Evolutionary conservation across 2,888 invertebrate genomes (phyloP), one percentile per base, ranked within the genome.

Genomic region (Harpalus rufipes): DNA sequence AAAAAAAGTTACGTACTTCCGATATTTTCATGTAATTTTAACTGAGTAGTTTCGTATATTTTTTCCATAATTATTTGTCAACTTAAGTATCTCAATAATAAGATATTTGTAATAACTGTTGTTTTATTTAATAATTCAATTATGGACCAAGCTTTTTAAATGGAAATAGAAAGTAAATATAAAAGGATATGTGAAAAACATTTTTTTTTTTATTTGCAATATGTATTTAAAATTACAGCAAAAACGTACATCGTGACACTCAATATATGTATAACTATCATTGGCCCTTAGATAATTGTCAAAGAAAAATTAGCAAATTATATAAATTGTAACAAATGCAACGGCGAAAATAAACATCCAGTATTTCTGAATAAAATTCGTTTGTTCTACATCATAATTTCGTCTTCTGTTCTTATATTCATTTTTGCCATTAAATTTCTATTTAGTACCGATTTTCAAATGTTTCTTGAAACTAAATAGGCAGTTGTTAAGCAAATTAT

Each of bases 371-470:
- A 93, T 82, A 86, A 91, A 89, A 59, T 88, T 86, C 83, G 86
- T 87, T 80, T 89, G 88, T 41, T 89, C 88, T n/a, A 88, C 87
- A 63, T 90, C 89, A 65, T 89, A 88, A 88, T 91, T 86, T 88
- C 89, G 86, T 90, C 91, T 92, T 89, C 93, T 88, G 87, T 93
- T 91, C 87, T 92, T 88, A 89, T 89, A 89, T 90, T 94, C 95
- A 88, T 95, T 95, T 61, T 94, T 95, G 39, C 93, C 94, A 79
- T 90, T 90, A 86, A 96, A 94, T 90, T 95, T 95, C 90, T 95
- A 95, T 89, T 96, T n/a, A n/a, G n/a, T n/a, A n/a, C n/a, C n/a
- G n/a, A n/a, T n/a, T n/a, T n/a, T n/a, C n/a, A n/a, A n/a, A n/a
- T n/a, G n/a, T n/a, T n/a, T n/a, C n/a, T n/a, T n/a, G n/a, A n/a